These are phyloP conservation scores for Sesamia inferens DNA, from an alignment of 2,888 invertebrate species.

Conservation along the genomic window DNA sequence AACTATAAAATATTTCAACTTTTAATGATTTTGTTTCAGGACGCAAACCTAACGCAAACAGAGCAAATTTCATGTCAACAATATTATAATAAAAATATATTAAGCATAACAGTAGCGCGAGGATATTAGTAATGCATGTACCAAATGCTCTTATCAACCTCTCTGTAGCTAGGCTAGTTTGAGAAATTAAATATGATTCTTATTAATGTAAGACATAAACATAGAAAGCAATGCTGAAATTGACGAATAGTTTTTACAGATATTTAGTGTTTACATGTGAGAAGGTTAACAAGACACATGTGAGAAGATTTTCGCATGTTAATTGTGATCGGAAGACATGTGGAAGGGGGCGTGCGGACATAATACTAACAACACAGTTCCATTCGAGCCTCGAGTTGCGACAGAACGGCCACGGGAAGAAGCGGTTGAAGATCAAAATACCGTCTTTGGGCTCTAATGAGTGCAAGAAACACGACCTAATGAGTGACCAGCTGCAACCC, in stretches of 20 bases:
- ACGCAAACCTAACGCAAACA: constrained; percentile 67
- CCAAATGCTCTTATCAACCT: constrained; percentile 58
- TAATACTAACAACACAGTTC: constrained; percentile 55
- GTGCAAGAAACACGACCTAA: constrained; percentile 70
- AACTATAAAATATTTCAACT: constrained; percentile 42
- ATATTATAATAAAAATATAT: constrained; percentile 54
- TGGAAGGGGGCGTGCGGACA: constrained; percentile 61
- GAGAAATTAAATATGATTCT: constrained; percentile 72
- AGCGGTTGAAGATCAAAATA: constrained; percentile 71
- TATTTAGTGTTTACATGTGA: constrained; percentile 81
- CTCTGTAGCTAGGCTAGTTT: constrained; percentile 65
- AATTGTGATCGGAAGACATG: constrained; percentile 76
- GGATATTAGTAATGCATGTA: constrained; percentile 72
- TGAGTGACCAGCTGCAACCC: constrained; percentile 80
- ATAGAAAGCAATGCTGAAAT: constrained; percentile 86
- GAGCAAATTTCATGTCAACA: constrained; percentile 85
- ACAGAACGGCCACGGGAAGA: constrained; percentile 72
- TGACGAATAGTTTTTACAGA: constrained; percentile 87
- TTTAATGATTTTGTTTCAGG: constrained; percentile 79
- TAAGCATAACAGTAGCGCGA: constrained; percentile 55
- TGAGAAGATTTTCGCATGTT: constrained; percentile 75
- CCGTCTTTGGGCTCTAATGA: constrained; percentile 71
- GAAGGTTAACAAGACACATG: constrained; percentile 73
- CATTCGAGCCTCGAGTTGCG: constrained; percentile 67
- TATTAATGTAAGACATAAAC: constrained; percentile 71